These are phyloP conservation scores for Ptilonorhynchus violaceus DNA, from an alignment of 2,113 vertebrate genomes.

Conservation along the genomic window DNA sequence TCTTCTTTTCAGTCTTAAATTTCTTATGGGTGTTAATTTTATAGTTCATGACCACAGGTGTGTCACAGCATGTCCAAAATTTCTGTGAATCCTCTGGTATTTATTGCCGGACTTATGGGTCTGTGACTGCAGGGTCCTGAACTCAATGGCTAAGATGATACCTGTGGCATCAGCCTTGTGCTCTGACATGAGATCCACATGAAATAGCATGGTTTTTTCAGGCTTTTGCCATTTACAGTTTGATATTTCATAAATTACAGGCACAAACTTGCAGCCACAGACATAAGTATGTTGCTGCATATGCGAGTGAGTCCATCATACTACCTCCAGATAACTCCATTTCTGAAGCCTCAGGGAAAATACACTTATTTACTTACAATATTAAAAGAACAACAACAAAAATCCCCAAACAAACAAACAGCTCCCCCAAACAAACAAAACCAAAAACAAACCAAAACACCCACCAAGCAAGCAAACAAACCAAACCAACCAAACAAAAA, in stretches of 20 bases:
- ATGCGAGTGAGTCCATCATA: neutral
- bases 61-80: neutral
- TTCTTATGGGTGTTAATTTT: neutral
- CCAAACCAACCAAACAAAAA: neutral
- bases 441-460: too few species aligned
- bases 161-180: neutral
- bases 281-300: neutral
- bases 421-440: too few species aligned
- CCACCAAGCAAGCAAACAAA: neutral
- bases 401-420: too few species aligned
- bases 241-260: neutral
- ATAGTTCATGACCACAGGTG: neutral
- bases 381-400: neutral
- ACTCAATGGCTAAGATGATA: neutral
- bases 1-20: neutral
- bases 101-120: neutral
- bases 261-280: neutral
- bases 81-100: neutral
- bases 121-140: neutral
- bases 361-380: neutral
- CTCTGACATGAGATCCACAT: neutral
- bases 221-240: neutral
- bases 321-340: neutral
- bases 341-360: neutral
- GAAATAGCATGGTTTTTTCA: neutral